Percentiles rank a stretch among this genome's conserved stretches.
Evolutionary conservation across 92 coral and sea anemone species (phyloP).

Genomic region (Isaurus tuberculatus): DNA sequence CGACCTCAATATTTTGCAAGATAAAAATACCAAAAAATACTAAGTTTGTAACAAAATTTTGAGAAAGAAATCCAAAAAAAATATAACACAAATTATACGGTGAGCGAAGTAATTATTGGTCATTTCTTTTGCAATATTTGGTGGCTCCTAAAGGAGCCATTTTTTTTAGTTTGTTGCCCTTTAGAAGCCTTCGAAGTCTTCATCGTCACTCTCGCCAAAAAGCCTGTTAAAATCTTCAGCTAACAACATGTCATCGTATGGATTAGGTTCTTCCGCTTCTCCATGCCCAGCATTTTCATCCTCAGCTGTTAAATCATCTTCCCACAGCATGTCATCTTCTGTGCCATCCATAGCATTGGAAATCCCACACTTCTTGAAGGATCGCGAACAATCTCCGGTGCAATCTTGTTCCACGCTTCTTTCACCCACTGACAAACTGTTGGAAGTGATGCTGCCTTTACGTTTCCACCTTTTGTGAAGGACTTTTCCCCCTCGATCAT

Average conservation of each 20-base stretch:
- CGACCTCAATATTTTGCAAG: too few species aligned
- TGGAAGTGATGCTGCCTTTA: conserved; percentile 49
- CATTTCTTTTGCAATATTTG: conserved; percentile 22
- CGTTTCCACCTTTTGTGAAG: conserved; percentile 24
- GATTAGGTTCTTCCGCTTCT: background rate
- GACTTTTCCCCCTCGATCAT: conserved; percentile 47
- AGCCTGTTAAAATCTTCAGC: too few species aligned
- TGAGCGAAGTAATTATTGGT: too few species aligned
- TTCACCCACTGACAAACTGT: conserved; percentile 43
- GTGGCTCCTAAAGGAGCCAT: background rate
- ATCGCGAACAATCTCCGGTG: conserved; percentile 28
- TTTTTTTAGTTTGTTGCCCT: background rate
- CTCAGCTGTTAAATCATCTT: too few species aligned
- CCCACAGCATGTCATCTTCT: too few species aligned
- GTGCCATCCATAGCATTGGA: conserved; percentile 42
- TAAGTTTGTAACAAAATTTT: too few species aligned
- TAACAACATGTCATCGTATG: background rate
- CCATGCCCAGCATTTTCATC: background rate
- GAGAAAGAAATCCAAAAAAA: too few species aligned
- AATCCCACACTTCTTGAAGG: conserved; percentile 41
- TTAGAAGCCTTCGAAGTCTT: too few species aligned
- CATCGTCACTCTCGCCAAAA: too few species aligned
- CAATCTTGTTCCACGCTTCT: conserved; percentile 32
- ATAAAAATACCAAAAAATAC: too few species aligned
- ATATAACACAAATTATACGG: too few species aligned